Base-by-base conservation (phyloP, 2,888 invertebrate species). In the Tinea trinotella region DNA sequence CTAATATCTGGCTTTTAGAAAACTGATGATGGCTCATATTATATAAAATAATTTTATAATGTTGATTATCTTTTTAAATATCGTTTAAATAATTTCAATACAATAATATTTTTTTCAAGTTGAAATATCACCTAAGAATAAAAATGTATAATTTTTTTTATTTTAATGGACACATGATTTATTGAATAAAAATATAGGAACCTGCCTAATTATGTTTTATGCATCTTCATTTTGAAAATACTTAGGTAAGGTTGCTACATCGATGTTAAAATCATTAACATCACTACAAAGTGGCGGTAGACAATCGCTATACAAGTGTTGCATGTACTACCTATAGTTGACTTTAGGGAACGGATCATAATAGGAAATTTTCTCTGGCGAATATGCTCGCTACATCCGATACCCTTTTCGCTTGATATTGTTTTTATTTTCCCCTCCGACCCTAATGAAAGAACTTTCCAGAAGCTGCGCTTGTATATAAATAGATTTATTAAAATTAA, bases 401-500 rank as follows among this genome's bases (percentile, higher is more conserved):
- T 50, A 50, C 50, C 50, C 22, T 50, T 20, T 50, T 24, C 24
- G 24, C 50, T 18, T 17, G 3, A 48, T 48, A 20, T 48, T 82
- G 82, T 79, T 83, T 83, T 83, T 84, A 81, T 83, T 81, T 78
- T 80, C 71, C 40, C 40, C 17, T 50, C 22, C 71, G 76, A 76
- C 75, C 76, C 74, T 82, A 84, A 84, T 84, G 82, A 83, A 83
- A 82, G 77, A 81, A 81, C 73, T 82, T 81, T 40, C 77, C 74
- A 71, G n/a, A 48, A 18, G 19, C 48, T 18, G 2, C 9, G 17
- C 17, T 48, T 18, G 50, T 50, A 50, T 15, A 50, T 24, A 40
- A 40, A 40, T 40, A 4, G 15, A 13, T 13, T 40, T 40, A 40
- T 40, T 40, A 40, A 40, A 40, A 40, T 40, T 40, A 40, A 40